Base-by-base conservation (phyloP, 2,797 vertebrate species). In the Crax fasciolata region DNA sequence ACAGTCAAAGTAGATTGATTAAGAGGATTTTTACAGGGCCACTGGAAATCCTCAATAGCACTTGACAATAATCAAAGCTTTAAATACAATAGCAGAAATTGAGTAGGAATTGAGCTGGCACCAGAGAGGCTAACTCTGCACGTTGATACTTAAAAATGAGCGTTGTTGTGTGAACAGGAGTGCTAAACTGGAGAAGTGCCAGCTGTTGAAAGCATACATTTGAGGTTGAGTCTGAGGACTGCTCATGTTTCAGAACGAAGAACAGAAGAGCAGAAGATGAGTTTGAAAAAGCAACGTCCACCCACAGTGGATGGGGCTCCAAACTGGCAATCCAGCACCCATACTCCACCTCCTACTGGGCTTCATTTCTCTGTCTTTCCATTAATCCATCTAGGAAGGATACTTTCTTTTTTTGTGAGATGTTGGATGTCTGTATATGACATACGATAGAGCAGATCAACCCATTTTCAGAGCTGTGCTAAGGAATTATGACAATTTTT, bases 141-240 rank as follows among this genome's bases (percentile, higher is more conserved):
- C 72, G 63, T 98, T 97, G 94, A 96, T 97, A 98, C 93, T 96
- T 97, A 93, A 97, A 97, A 97, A 97, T 95, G 96, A 96, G 94
- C 97, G 88, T 75, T 86, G 84, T 78, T 96, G 93, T 96, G 93
- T 95, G 96, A 96, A 96, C 95, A 96, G 80, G 95, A 97, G 97
- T 97, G 96, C 96, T 97, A 68, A 94, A 49, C 58, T 98, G 98
- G 98, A 97, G 70, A 85, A 80, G 23, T 75, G 97, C 97, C 97
- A 98, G 67, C 59, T 75, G 79, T 89, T 97, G 97, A 98, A 96
- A 97, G 97, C 94, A 43, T 38, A 3, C 65, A 41, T 57, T 65
- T 90, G 63, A 76, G 84, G 39, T 35, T 72, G 72, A 55, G 76
- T 55, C 76, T 89, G 48, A 93, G 84, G 84, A 87, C 70, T 92